These are phyloP conservation scores for Oxyscelio sp. DNA, from an alignment of 2,888 invertebrate species.

Conservation along the genomic window DNA sequence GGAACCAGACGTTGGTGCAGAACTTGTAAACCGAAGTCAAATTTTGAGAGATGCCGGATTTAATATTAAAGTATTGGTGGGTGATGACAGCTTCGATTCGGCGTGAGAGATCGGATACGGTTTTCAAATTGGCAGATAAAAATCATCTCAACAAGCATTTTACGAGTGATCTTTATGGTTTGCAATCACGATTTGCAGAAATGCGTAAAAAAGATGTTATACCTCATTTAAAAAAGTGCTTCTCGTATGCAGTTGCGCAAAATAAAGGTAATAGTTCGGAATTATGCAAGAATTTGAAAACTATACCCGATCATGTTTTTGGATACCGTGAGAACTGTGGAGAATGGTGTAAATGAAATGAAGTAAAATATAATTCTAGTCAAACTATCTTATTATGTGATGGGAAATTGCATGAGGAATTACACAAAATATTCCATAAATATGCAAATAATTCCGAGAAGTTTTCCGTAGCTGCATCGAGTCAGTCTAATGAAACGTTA, in stretches of 20 bases:
- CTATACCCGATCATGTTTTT: slow-evolving; percentile 32
- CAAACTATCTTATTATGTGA: slow-evolving; percentile 16
- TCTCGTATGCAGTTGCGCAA: slow-evolving; percentile 39
- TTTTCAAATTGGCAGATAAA: slow-evolving; percentile 27
- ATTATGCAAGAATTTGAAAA: slow-evolving; percentile 4
- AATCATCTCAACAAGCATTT: slow-evolving; percentile 38
- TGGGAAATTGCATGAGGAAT: not conserved
- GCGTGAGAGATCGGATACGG: slow-evolving; percentile 6
- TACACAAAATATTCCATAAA: slow-evolving; percentile 19
- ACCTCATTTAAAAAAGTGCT: slow-evolving; percentile 51
- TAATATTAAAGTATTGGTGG: slow-evolving; percentile 72
- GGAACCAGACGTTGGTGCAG: slow-evolving; percentile 77
- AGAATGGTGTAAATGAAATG: slow-evolving; percentile 27
- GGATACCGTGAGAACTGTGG: slow-evolving; percentile 4
- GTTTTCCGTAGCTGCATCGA: slow-evolving; percentile 40
- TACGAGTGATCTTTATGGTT: slow-evolving; percentile 1
- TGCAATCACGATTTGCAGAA: not conserved
- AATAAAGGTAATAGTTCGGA: slow-evolving; percentile 33
- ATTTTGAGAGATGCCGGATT: slow-evolving; percentile 70
- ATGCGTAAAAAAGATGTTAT: slow-evolving; percentile 34
- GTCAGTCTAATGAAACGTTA: slow-evolving; percentile 20
- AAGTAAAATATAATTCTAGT: not conserved
- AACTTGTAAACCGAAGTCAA: slow-evolving; percentile 69
- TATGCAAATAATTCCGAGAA: slow-evolving; percentile 21
- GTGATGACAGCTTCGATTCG: slow-evolving; percentile 77